Evolutionary conservation across 2,797 vertebrate genomes (phyloP), one percentile per base, ranked within the genome.

Genomic region (Botia almorhae): DNA sequence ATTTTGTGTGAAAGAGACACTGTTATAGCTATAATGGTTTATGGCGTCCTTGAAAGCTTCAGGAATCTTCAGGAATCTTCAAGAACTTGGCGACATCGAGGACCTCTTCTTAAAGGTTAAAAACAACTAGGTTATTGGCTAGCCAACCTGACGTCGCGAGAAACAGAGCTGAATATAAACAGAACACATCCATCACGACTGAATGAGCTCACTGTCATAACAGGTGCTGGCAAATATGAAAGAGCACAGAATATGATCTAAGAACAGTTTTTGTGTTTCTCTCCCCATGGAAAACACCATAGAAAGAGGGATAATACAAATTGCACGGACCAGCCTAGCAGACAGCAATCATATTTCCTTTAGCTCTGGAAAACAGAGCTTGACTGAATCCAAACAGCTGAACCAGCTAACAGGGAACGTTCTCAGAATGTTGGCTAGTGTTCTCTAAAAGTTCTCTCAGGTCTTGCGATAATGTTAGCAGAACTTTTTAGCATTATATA

Each of bases 41-140:
- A 17, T 71, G 68, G 26, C 19, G 33, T 70, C 70, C 55, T 16
- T 51, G 23, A 46, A 33, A n/a, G 39, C 76, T 61, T 19, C 55
- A 63, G 43, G 26, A 70, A 56, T 39, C 76, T 61, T 19, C 55
- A 63, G 43, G 26, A 70, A 56, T 39, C 19, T 72, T n/a, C 10
- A 3, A 10, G 58, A 23, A 71, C 50, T 72, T 79, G 69, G 69
- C 56, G 51, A 46, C 33, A 14, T 11, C 4, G 7, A 61, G 23
- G 0, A 29, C 33, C 56, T 58, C 13, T 53, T 53, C 48, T 65
- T 53, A 55, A 69, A 69, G 68, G 39, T 50, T 48, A 48, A 26
- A 77, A 77, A 48, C 53, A 69, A 60, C 39, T 36, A 68, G 53
- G 33, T 68, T 68, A 79, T 79, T 72, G 71, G 69, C 77, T 56